Base-by-base conservation (phyloP, 2,113 vertebrate genomes). In the Apistogramma diplotaenia region DNA sequence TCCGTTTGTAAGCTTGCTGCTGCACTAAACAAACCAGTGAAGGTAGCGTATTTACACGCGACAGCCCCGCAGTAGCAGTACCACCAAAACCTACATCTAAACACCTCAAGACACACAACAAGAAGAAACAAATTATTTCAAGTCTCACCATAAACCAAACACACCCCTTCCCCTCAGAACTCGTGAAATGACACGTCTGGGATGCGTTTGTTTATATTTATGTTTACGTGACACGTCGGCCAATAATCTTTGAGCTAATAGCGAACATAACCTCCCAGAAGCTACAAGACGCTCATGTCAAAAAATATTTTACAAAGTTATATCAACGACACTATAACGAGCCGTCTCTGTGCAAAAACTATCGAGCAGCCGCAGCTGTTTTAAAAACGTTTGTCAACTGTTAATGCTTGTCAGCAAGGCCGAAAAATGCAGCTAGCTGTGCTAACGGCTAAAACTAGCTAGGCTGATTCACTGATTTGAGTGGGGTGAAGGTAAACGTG, bases 141-240 rank as follows among this genome's bases (percentile, higher is more conserved):
- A 19, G 37, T 27, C 29, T 18, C 0, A 29, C 1, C 13, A 40
- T 49, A 74, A 80, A 74, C 3, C 21, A 78, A 85, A 65, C 77
- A 54, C 16, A 81, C 18, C 25, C 19, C 31, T 23, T 16, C 13
- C 25, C 27, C 8, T n/a, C 23, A 6, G 29, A 16, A 74, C 75
- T 57, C 6, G 61, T 55, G 82, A 75, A n/a, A 54, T n/a, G 51
- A 83, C 73, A 46, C 7, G 78, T 67, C 78, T 73, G 5, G 55
- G 82, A 74, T 53, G 81, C 77, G 91, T 91, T 93, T 93, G 92
- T 93, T 94, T 92, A 93, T 92, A 90, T 83, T 78, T 25, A 40
- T 84, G 87, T 93, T 88, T 84, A 89, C 71, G 72, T 74, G 84
- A 84, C 79, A 79, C 70, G 82, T 56, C 65, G 78, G 76, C 86